A percentile compares a stretch with the other conserved stretches of the same genome.
These are phyloP conservation scores for Trichogramma pretiosum DNA, from an alignment of 1,140 invertebrate species.

Conservation along the genomic window DNA sequence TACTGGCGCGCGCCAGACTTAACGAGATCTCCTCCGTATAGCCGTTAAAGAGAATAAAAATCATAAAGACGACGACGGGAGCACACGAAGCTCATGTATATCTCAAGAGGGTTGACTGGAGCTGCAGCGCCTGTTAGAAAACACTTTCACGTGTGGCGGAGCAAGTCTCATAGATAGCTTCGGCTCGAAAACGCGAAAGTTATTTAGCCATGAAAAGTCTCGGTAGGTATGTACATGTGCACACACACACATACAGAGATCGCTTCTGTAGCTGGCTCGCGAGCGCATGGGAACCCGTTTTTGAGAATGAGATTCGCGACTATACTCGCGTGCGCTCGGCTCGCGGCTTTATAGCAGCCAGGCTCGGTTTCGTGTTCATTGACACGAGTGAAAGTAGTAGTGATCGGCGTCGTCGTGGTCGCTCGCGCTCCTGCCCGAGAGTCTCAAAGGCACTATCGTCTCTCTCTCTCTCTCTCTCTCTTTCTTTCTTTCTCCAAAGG, in stretches of 20 bases:
- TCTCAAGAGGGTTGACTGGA: no score
- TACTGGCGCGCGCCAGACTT: no score
- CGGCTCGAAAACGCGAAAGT: constrained; percentile 5
- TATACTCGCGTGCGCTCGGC: no score
- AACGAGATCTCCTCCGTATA: no score
- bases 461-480: not conserved
- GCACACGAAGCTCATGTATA: no score
- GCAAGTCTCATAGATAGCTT: not conserved
- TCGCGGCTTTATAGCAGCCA: no score
- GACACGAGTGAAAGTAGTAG: constrained; percentile 33
- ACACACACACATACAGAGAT: not conserved
- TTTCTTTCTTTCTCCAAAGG: constrained; percentile 1
- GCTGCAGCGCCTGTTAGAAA: no score
- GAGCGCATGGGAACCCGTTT: not conserved
- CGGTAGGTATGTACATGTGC: not conserved
- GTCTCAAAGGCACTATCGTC: no score
- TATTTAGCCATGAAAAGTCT: not conserved
- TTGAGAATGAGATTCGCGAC: constrained; percentile 4
- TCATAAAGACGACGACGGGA: not conserved
- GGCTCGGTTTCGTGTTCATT: constrained; percentile 22
- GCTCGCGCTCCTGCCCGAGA: not conserved
- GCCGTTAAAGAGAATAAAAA: no score
- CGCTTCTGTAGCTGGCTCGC: no score
- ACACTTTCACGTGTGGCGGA: constrained; percentile 7
- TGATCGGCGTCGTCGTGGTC: not conserved